phyloP scores from a whole-genome alignment of 1,140 invertebrate genomes.

The Drosophila obscura region DNA sequence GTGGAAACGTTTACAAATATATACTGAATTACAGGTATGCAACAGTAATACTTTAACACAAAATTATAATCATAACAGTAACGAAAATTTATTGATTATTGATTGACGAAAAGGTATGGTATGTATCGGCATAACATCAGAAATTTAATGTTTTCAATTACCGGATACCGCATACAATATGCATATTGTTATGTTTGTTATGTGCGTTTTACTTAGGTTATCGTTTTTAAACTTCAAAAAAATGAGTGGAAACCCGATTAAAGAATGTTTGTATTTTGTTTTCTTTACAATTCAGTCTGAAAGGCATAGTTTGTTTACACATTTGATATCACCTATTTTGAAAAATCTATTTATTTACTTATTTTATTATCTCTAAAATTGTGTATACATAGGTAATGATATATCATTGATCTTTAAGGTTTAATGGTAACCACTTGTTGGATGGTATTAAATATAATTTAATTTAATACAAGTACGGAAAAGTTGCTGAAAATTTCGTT shows the following conservation, averaged over 20 bases:
- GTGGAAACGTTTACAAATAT: slow-evolving; percentile 38
- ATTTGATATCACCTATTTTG: slow-evolving; percentile 80
- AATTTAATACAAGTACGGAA: slow-evolving; percentile 66
- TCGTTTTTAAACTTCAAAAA: slow-evolving; percentile 69
- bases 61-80: slow-evolving; percentile 44
- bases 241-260: slow-evolving; percentile 73
- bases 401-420: slow-evolving; percentile 61
- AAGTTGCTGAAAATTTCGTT: slow-evolving; percentile 78
- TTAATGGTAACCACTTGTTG: slow-evolving; percentile 59
- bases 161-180: slow-evolving; percentile 20
- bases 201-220: slow-evolving; percentile 68
- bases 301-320: slow-evolving; percentile 81
- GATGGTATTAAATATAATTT: slow-evolving; percentile 55
- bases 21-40: slow-evolving; percentile 49
- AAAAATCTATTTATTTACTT: slow-evolving; percentile 69
- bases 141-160: slow-evolving; percentile 38
- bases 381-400: slow-evolving; percentile 66
- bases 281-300: slow-evolving; percentile 82
- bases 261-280: slow-evolving; percentile 76
- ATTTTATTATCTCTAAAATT: slow-evolving; percentile 60
- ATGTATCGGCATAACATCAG: slow-evolving; percentile 47
- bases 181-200: slow-evolving; percentile 37
- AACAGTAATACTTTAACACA: slow-evolving; percentile 55
- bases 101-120: slow-evolving; percentile 27
- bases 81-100: slow-evolving; percentile 43